Evolutionary conservation across 2,113 vertebrate genomes (phyloP).

Genomic region (Anser cygnoides): DNA sequence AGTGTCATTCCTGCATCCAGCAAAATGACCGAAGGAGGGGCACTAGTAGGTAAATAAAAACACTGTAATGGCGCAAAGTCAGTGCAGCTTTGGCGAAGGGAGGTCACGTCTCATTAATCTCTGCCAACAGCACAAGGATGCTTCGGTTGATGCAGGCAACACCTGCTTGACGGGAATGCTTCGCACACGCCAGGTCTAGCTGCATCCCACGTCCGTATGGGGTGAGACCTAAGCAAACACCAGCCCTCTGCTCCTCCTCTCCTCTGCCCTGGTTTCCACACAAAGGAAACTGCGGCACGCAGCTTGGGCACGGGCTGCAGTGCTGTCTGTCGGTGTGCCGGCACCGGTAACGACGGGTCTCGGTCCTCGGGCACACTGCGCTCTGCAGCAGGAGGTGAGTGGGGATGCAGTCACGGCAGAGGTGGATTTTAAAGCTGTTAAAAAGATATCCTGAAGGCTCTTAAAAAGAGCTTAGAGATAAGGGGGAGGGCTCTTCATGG

Average conservation of each 20-base stretch:
- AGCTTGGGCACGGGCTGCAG: background rate
- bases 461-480: constrained; percentile 11
- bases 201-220: constrained; percentile 46
- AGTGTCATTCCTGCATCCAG: background rate
- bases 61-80: background rate
- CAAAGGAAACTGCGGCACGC: constrained; percentile 35
- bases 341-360: background rate
- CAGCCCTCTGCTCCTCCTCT: constrained; percentile 19
- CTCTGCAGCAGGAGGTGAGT: background rate
- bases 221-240: constrained; percentile 40
- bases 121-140: background rate
- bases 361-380: background rate
- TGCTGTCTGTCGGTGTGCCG: background rate
- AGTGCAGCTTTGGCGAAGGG: background rate
- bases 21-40: background rate
- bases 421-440: constrained; percentile 13
- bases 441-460: constrained; percentile 42
- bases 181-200: constrained; percentile 51
- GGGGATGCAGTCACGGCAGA: background rate
- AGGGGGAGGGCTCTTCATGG: background rate
- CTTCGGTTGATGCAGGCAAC: background rate
- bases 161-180: background rate
- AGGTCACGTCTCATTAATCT: background rate
- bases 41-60: constrained; percentile 17
- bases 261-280: constrained; percentile 53